phyloP scores from a whole-genome alignment of 2,888 invertebrate genomes.

The Chloroclysta siterata region DNA sequence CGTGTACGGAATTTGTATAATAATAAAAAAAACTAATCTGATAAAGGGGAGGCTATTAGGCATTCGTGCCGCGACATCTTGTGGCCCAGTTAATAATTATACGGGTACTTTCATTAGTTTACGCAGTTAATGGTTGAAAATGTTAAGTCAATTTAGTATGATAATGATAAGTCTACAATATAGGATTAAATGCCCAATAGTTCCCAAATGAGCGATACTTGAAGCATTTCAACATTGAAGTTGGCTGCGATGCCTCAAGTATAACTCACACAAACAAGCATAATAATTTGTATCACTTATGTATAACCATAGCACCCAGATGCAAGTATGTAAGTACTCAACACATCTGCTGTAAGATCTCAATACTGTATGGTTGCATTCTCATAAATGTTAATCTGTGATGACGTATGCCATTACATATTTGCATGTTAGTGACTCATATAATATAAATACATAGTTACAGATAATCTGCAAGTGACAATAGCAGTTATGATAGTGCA shows the following conservation, averaged over 20 bases:
- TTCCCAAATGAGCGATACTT: conserved; percentile 78
- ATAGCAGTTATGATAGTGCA: conserved; percentile 84
- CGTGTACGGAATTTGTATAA: conserved; percentile 67
- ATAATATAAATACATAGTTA: conserved; percentile 84
- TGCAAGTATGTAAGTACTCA: conserved; percentile 84
- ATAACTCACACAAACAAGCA: conserved; percentile 79
- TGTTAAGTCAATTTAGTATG: conserved; percentile 85
- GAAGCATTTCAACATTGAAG: conserved; percentile 52
- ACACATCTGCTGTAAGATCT: conserved; percentile 67
- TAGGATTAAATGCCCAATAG: conserved; percentile 86
- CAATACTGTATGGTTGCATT: conserved; percentile 74
- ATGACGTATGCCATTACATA: conserved; percentile 81
- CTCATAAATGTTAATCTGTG: conserved; percentile 79
- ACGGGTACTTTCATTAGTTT: conserved; percentile 80
- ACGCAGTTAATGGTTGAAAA: conserved; percentile 84
- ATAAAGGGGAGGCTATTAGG: conserved; percentile 82
- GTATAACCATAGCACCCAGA: conserved; percentile 84
- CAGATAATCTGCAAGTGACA: conserved; percentile 82
- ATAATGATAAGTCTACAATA: conserved; percentile 83
- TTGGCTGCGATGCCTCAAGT: conserved; percentile 59
- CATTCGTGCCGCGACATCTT: conserved; percentile 82
- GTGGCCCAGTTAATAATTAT: conserved; percentile 79
- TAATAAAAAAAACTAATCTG: conserved; percentile 64
- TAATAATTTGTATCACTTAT: conserved; percentile 80
- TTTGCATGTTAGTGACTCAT: conserved; percentile 85